These are phyloP conservation scores for Pogonophryne albipinna DNA, from an alignment of 2,797 vertebrate species.

Conservation along the genomic window DNA sequence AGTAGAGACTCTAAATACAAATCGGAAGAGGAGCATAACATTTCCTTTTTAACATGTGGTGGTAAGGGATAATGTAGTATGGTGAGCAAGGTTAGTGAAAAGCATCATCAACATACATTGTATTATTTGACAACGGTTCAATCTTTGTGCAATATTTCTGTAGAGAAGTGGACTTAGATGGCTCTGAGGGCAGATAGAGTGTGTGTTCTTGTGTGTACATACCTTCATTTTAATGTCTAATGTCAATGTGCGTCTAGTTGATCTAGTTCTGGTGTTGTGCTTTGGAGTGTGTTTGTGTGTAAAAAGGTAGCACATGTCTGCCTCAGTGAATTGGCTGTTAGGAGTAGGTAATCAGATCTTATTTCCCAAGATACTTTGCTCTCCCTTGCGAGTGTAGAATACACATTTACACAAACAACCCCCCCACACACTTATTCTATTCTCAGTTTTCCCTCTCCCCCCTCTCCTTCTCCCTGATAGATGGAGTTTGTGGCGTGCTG, in stretches of 20 bases:
- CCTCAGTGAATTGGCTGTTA: conserved; percentile 56
- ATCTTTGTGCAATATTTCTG: too few relatives aligned
- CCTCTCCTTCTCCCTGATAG: conserved; percentile 3
- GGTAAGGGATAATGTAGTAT: too few relatives aligned
- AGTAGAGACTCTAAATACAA: too few relatives aligned
- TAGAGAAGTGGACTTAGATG: too few relatives aligned
- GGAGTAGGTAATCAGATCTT: conserved; percentile 33
- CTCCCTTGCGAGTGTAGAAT: conserved; percentile 20
- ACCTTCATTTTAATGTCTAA: not conserved
- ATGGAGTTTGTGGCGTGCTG: too few relatives aligned
- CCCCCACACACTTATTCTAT: not conserved
- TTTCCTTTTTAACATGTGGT: too few relatives aligned
- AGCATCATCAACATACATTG: too few relatives aligned
- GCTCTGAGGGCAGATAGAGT: too few relatives aligned
- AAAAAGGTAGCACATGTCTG: conserved; percentile 41
- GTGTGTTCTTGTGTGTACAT: not conserved
- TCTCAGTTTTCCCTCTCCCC: not conserved
- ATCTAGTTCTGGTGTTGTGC: not conserved
- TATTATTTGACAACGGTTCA: too few relatives aligned
- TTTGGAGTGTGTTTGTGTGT: not conserved
- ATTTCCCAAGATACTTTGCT: conserved; percentile 52
- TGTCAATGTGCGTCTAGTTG: not conserved
- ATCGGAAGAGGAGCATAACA: too few relatives aligned
- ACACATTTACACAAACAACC: not conserved
- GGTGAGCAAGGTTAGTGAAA: too few relatives aligned